Evolutionary conservation across 2,113 vertebrate genomes (phyloP).

Genomic region (Bothrops jararaca): DNA sequence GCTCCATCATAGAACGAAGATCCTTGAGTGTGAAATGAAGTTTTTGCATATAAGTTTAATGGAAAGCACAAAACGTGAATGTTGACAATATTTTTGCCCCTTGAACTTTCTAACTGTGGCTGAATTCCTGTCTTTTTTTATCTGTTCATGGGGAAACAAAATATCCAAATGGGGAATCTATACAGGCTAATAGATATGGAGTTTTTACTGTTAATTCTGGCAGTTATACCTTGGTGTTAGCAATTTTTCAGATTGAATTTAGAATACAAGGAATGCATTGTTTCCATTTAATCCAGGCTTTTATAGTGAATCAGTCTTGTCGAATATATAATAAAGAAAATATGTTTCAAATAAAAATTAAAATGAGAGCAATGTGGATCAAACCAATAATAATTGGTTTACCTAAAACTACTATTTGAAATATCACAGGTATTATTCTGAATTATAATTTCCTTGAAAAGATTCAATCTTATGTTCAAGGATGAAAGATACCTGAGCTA

Average conservation of each 20-base stretch:
- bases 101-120: not conserved
- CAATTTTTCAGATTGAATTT: not conserved
- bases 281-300: not conserved
- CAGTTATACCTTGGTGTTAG: not conserved
- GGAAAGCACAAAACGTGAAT: not conserved
- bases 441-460: not conserved
- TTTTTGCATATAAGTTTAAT: not conserved
- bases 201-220: not conserved
- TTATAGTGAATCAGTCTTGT: not conserved
- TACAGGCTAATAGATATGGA: not conserved
- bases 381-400: not conserved
- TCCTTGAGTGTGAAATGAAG: not conserved
- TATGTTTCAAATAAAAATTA: not conserved
- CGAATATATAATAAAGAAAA: not conserved
- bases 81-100: not conserved
- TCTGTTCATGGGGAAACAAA: not conserved
- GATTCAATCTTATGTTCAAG: not conserved
- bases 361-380: not conserved
- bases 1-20: not conserved
- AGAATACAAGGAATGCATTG: not conserved
- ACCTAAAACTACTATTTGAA: not conserved
- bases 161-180: not conserved
- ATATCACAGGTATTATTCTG: not conserved
- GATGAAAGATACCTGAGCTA: not conserved
- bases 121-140: not conserved